Conservation (phyloP, 2,797 vertebrate genomes). For the Todus mexicanus region DNA sequence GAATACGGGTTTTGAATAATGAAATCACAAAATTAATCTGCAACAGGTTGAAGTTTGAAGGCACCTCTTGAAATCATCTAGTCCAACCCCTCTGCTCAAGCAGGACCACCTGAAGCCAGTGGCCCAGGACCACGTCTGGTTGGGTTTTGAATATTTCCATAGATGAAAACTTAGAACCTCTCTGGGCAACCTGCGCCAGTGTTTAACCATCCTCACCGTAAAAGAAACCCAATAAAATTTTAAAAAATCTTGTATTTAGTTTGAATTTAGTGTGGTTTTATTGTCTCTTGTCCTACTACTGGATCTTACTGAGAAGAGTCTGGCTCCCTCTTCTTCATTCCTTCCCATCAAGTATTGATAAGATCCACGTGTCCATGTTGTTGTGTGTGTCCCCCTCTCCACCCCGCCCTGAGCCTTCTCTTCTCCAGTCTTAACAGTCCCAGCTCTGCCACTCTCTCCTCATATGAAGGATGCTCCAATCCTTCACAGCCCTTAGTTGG, state of each 20-base stretch:
- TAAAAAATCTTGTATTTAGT: neutral
- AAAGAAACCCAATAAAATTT: too few relatives aligned
- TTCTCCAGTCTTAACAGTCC: neutral
- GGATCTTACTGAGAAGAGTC: neutral
- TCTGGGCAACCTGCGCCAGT: neutral
- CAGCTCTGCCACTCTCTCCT: neutral
- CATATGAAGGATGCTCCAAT: neutral
- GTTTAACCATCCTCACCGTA: neutral
- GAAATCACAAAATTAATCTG: neutral
- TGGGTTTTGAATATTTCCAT: neutral
- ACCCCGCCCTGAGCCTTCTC: neutral
- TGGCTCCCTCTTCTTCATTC: neutral
- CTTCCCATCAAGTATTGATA: neutral
- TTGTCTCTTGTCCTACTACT: neutral
- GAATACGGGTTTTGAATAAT: neutral
- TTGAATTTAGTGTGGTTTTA: neutral
- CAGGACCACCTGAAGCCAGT: neutral
- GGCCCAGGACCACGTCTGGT: neutral
- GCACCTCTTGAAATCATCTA: neutral
- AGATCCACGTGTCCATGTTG: neutral
- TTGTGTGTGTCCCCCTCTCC: too few relatives aligned
- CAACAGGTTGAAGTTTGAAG: neutral
- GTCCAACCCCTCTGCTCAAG: neutral
- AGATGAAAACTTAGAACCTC: neutral
- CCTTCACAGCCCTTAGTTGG: neutral